A percentile compares a stretch with the other conserved stretches of the same genome.
Evolutionary conservation across 37 sponge, comb jelly and placozoan species (phyloP).

Genomic region (Eunapius fragilis): DNA sequence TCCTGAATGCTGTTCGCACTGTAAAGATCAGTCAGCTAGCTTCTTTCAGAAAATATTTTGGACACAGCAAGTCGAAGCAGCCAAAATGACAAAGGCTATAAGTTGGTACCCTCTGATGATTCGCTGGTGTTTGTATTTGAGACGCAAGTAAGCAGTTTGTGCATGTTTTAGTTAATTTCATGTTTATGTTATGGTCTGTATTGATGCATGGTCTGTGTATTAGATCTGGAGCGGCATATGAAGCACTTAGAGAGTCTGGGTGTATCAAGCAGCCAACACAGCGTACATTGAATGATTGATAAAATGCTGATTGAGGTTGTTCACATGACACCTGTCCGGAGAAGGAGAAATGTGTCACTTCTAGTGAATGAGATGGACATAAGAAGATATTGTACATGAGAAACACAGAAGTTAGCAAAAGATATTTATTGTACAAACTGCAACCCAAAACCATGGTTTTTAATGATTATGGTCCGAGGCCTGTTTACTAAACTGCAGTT

Average conservation of each 20-base stretch:
- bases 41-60: slow-evolving; percentile 32
- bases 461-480: slow-evolving; percentile 32
- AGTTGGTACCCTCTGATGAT: slow-evolving; percentile 27
- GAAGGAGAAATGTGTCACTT: slow-evolving; percentile 16
- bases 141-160: too few relatives aligned
- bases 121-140: too few relatives aligned
- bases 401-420: slow-evolving; percentile 23
- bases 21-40: background rate
- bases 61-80: slow-evolving; percentile 18
- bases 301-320: background rate
- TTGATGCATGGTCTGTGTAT: background rate
- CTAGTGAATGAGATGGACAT: slow-evolving; percentile 54
- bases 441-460: slow-evolving; percentile 12
- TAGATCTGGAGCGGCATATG: slow-evolving; percentile 18
- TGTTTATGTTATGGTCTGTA: too few relatives aligned
- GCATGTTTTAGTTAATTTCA: too few relatives aligned
- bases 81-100: background rate
- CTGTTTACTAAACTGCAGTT: slow-evolving; percentile 21
- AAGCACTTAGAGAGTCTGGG: slow-evolving; percentile 1
- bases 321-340: slow-evolving; percentile 2
- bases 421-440: background rate
- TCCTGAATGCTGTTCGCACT: background rate
- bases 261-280: slow-evolving; percentile 5
- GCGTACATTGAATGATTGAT: slow-evolving; percentile 33
- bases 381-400: slow-evolving; percentile 45